A percentile compares a stretch with the other conserved stretches of the same genome.
phyloP scores from a whole-genome alignment of 1,140 invertebrate species.

The Saccostrea cuccullata region DNA sequence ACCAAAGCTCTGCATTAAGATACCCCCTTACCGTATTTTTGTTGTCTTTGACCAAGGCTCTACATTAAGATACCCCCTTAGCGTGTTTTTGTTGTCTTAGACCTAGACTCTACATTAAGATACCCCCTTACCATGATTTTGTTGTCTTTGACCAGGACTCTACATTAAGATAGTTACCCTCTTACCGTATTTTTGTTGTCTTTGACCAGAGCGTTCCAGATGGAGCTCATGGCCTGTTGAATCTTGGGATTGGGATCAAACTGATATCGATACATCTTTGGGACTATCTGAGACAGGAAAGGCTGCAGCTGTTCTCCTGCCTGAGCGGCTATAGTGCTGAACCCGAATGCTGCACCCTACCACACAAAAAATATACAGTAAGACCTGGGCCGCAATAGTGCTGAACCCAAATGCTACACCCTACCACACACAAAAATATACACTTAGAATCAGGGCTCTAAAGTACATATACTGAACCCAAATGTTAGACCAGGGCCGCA shows the following conservation, averaged over 20 bases:
- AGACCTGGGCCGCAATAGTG: constrained; percentile 85
- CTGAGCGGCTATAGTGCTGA: constrained; percentile 89
- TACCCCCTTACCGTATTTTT: no score
- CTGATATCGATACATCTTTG: constrained; percentile 89
- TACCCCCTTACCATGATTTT: no score
- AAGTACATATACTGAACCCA: no score
- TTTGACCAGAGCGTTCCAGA: constrained; percentile 92
- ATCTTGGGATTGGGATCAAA: constrained; percentile 95
- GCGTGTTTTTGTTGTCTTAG: no score
- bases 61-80: no score
- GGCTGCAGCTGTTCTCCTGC: constrained; percentile 90
- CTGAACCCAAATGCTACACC: constrained; percentile 95
- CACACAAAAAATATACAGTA: not conserved
- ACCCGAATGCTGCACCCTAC: constrained; percentile 93
- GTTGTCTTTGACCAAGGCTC: no score
- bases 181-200: constrained; percentile 90
- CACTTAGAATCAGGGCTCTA: no score
- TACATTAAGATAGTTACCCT: constrained; percentile 90
- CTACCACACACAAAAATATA: constrained; percentile 71
- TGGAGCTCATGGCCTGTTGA: constrained; percentile 93
- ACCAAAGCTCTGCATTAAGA: no score
- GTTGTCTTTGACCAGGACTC: no score
- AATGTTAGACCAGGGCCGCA: no score
- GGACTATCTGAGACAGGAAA: constrained; percentile 90
- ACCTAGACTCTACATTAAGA: no score